phyloP scores from a whole-genome alignment of 2,797 vertebrate genomes.

The Pseudochirops corinnae region DNA sequence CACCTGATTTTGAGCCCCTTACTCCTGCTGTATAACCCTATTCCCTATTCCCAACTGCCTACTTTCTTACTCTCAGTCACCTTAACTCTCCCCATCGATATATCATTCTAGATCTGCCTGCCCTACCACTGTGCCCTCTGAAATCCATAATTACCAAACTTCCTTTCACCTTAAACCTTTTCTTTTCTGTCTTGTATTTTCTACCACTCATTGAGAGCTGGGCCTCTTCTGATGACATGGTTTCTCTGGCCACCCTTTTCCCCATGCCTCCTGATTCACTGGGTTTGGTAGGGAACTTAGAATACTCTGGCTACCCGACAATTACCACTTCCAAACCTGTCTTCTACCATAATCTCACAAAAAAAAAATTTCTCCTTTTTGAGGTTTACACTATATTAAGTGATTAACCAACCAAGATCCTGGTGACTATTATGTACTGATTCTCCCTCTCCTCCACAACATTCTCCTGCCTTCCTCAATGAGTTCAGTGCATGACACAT shows the following conservation, averaged over 20 bases:
- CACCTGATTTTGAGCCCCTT: background rate
- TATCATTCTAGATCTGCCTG: background rate
- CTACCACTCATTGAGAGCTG: background rate
- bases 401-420: background rate
- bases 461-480: background rate
- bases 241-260: background rate
- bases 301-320: background rate
- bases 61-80: background rate
- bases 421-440: background rate
- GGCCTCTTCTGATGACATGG: background rate
- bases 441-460: background rate
- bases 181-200: background rate
- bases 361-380: background rate
- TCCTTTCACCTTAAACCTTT: background rate
- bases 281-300: background rate
- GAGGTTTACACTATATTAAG: background rate
- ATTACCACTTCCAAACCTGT: background rate
- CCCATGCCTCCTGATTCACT: background rate
- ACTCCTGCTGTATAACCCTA: background rate
- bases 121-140: background rate
- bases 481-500: background rate
- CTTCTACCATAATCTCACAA: background rate
- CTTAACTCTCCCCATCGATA: background rate
- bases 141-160: background rate
- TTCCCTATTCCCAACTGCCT: background rate